phyloP scores from a whole-genome alignment of 2,797 vertebrate genomes.

The Anableps anableps region DNA sequence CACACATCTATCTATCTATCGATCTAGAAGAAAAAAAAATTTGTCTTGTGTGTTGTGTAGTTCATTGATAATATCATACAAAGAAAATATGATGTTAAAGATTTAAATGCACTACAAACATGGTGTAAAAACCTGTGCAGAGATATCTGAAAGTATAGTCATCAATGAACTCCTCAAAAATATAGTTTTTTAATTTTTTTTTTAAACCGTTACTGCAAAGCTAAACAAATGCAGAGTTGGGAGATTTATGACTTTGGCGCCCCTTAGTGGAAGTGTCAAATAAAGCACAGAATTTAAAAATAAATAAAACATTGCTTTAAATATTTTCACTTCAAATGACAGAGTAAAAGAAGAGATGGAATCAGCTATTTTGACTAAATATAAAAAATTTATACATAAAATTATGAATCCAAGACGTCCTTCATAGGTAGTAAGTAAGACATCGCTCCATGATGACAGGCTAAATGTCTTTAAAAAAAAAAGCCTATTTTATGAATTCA shows the following conservation, averaged over 20 bases:
- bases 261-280: slow-evolving; percentile 21
- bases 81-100: no score
- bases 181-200: no score
- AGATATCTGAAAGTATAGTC: neutral
- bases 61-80: no score
- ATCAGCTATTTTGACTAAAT: no score
- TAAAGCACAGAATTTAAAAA: neutral
- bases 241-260: neutral
- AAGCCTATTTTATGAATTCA: no score
- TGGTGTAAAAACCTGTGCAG: neutral
- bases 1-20: neutral
- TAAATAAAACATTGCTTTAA: neutral
- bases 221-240: neutral
- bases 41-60: no score
- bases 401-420: neutral
- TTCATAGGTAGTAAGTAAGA: neutral
- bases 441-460: no score
- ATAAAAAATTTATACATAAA: no score
- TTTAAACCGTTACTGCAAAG: no score
- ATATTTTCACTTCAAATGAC: neutral
- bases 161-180: neutral
- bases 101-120: neutral
- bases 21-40: no score
- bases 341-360: neutral
- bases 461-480: no score